Evolutionary conservation across 2,888 invertebrate genomes (phyloP).

Genomic region (Drosophila neutralis): DNA sequence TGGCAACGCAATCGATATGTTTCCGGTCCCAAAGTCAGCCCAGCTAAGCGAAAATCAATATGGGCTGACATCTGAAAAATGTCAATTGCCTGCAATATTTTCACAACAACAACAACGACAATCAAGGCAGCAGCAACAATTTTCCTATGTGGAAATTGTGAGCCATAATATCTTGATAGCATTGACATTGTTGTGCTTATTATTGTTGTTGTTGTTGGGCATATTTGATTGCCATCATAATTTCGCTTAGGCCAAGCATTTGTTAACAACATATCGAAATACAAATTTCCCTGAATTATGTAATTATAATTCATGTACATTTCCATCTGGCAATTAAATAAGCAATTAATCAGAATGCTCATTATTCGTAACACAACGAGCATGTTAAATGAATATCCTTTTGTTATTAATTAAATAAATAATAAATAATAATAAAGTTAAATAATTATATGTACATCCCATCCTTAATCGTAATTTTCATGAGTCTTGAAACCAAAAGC

Average conservation of each 20-base stretch:
- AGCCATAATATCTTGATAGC: slow-evolving; percentile 44
- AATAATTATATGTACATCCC: neutral
- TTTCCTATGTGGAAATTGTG: slow-evolving; percentile 29
- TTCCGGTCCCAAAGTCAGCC: slow-evolving; percentile 40
- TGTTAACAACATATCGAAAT: slow-evolving; percentile 29
- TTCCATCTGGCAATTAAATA: neutral
- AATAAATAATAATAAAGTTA: neutral
- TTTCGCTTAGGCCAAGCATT: slow-evolving; percentile 31
- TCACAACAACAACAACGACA: slow-evolving; percentile 24
- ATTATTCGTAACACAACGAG: neutral
- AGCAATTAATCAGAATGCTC: slow-evolving; percentile 1
- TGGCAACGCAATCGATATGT: slow-evolving; percentile 55
- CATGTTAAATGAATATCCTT: neutral
- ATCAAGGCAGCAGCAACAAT: slow-evolving; percentile 4
- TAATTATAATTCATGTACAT: slow-evolving; percentile 5
- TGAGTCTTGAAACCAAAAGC: too few species aligned
- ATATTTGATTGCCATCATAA: slow-evolving; percentile 38
- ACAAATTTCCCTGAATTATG: slow-evolving; percentile 6
- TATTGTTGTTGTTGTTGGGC: slow-evolving; percentile 5
- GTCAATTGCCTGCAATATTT: slow-evolving; percentile 56
- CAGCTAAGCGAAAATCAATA: slow-evolving; percentile 62
- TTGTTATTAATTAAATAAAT: neutral
- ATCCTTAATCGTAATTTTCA: neutral
- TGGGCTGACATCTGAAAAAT: slow-evolving; percentile 61
- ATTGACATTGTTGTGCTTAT: slow-evolving; percentile 12